These are phyloP conservation scores for Harmothoe impar DNA, from an alignment of 2,888 invertebrate species.

Conservation along the genomic window DNA sequence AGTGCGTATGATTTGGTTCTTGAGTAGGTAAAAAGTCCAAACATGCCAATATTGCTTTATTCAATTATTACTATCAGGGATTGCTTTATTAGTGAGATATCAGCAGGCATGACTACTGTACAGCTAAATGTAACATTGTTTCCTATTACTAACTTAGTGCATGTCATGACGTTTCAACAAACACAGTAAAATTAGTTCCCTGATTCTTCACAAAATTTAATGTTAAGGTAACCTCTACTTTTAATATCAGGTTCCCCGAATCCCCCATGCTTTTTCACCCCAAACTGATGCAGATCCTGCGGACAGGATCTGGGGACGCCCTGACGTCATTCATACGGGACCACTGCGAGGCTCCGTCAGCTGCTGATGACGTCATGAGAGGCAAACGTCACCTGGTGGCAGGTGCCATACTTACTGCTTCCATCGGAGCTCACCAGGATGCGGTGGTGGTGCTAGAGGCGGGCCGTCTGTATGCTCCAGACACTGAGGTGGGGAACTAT, in stretches of 20 bases:
- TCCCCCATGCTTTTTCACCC: neutral
- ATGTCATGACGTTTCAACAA: too few relatives aligned
- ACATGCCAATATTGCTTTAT: too few relatives aligned
- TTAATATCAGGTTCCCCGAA: slow-evolving; percentile 31
- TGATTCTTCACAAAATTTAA: too few relatives aligned
- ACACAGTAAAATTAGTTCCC: too few relatives aligned
- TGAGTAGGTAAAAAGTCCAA: too few relatives aligned
- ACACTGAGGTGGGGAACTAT: slow-evolving; percentile 16
- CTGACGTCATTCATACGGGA: neutral
- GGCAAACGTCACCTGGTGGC: slow-evolving; percentile 33
- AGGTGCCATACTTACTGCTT: neutral
- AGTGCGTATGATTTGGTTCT: too few relatives aligned
- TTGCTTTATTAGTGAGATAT: too few relatives aligned
- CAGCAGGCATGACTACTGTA: too few relatives aligned
- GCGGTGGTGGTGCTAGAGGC: slow-evolving; percentile 19
- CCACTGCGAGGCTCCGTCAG: slow-evolving; percentile 20
- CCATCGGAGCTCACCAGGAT: neutral
- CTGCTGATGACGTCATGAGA: neutral
- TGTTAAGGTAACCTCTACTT: too few relatives aligned
- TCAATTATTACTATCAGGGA: too few relatives aligned
- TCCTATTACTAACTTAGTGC: too few relatives aligned
- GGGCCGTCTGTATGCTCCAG: neutral
- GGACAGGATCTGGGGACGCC: neutral
- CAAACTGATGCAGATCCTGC: neutral
- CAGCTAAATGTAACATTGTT: too few relatives aligned